These are phyloP conservation scores for Cossypha dichroa DNA, from an alignment of 2,797 vertebrate species.

Conservation along the genomic window DNA sequence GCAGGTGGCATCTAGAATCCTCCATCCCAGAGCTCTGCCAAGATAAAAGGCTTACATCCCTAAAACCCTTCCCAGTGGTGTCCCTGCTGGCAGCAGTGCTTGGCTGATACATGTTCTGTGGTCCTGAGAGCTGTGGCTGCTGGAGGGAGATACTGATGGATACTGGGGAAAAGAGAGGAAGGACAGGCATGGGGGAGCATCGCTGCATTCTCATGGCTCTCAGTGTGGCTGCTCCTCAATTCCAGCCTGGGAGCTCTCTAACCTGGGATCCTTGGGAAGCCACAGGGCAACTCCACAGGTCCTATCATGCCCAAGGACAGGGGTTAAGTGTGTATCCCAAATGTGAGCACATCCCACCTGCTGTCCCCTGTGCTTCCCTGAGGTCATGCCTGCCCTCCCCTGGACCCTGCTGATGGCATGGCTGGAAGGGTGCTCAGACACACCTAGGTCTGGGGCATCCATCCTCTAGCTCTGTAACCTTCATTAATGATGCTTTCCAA, in stretches of 20 bases:
- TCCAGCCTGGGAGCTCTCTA: background rate
- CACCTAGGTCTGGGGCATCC: background rate
- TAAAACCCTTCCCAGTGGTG: background rate
- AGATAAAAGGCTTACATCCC: background rate
- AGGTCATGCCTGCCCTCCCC: background rate
- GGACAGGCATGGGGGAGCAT: background rate
- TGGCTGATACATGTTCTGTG: background rate
- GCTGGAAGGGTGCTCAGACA: background rate
- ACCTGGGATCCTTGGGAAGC: background rate
- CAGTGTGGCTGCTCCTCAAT: background rate
- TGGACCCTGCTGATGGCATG: background rate
- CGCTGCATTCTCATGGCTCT: background rate
- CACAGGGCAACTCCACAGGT: background rate
- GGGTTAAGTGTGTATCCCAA: background rate
- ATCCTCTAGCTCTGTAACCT: background rate
- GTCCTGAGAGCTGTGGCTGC: background rate
- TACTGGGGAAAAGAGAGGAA: background rate
- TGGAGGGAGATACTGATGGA: background rate
- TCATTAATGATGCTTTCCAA: background rate
- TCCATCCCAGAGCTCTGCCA: background rate
- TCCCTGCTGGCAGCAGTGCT: background rate
- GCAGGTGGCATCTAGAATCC: background rate
- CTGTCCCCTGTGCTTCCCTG: background rate
- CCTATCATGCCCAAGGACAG: background rate
- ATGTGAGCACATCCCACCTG: background rate